phyloP scores from a whole-genome alignment of 1,140 invertebrate genomes.

The Anastrepha obliqua region DNA sequence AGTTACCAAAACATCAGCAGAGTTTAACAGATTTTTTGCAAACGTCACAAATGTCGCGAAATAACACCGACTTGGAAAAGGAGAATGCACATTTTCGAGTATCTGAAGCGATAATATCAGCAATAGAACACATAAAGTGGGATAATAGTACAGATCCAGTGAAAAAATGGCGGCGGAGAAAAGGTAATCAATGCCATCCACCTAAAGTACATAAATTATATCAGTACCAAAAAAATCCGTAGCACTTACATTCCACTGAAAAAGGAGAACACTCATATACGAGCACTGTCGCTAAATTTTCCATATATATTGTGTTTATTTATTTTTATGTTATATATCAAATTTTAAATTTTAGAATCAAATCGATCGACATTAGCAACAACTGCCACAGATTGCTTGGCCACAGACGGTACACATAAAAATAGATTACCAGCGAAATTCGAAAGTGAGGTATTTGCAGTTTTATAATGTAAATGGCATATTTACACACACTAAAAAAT shows the following conservation, averaged over 20 bases:
- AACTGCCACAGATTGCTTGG: constrained; percentile 58
- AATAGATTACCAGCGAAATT: neutral
- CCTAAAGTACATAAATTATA: too few relatives aligned
- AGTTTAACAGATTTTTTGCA: constrained; percentile 84
- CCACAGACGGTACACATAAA: neutral
- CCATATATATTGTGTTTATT: too few relatives aligned
- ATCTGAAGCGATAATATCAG: constrained; percentile 88
- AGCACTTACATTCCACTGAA: neutral
- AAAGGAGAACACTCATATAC: too few relatives aligned
- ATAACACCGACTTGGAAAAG: constrained; percentile 86
- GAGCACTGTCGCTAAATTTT: too few relatives aligned
- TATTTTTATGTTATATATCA: neutral
- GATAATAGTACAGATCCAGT: constrained; percentile 60
- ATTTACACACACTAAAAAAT: neutral
- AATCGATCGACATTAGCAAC: neutral
- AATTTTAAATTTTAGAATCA: neutral
- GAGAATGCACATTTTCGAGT: constrained; percentile 93
- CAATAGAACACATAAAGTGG: constrained; percentile 84
- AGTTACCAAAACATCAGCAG: constrained; percentile 80
- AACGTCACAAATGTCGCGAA: constrained; percentile 82
- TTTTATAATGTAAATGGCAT: neutral
- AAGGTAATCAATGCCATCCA: constrained; percentile 17
- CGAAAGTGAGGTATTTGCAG: neutral
- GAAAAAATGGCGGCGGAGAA: constrained; percentile 27
- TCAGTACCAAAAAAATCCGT: neutral